phyloP scores from a whole-genome alignment of 2,113 vertebrate genomes.

The Pseudorectes ferrugineus region DNA sequence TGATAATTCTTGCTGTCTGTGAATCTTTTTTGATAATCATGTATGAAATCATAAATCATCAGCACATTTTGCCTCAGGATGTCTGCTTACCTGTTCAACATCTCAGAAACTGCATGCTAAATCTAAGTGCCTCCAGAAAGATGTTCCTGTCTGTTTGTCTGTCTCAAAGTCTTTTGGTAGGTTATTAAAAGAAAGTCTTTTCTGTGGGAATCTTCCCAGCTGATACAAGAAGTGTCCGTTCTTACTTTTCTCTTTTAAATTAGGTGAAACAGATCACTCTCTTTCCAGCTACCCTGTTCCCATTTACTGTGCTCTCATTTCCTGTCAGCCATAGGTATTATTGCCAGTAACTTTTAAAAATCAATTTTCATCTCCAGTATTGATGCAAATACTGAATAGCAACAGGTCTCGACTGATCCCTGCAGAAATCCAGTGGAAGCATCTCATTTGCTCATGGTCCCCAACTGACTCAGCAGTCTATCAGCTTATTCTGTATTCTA shows the following conservation, averaged over 20 bases:
- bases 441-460: background rate
- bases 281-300: background rate
- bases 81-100: background rate
- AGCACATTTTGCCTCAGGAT: background rate
- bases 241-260: background rate
- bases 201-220: background rate
- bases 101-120: background rate
- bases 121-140: background rate
- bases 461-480: background rate
- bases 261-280: background rate
- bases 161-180: background rate
- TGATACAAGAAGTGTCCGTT: background rate
- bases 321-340: background rate
- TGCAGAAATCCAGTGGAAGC: background rate
- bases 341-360: background rate
- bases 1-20: background rate
- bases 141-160: background rate
- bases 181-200: background rate
- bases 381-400: background rate
- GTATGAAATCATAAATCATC: background rate
- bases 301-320: background rate
- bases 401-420: background rate
- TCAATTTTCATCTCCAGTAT: background rate
- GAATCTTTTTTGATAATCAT: background rate
- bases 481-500: background rate